Base-by-base conservation (phyloP, 2,888 invertebrate species). In the Dromius quadrimaculatus region DNA sequence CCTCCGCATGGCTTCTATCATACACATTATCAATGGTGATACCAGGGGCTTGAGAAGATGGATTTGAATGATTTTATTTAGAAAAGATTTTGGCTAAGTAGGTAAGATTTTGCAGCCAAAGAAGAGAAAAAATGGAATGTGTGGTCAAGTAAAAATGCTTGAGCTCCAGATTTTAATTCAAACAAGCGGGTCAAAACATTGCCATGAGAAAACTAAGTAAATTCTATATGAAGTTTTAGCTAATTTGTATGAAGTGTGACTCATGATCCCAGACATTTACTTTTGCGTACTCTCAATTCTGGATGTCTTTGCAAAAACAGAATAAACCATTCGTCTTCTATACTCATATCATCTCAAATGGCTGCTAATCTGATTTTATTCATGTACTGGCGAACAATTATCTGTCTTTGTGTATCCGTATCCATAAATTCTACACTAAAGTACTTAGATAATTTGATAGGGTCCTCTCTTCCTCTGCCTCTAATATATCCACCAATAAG, bases 211-310 rank as follows among this genome's bases (percentile, higher is more conserved):
- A 47, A 20, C 47, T 20, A 47, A 17, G 17, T 47, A 47, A 47
- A 15, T 47, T 47, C 17, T 47, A 20, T 47, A 20, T 47, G 19
- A 17, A 47, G 47, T 23, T 66, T 73, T 72, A 6, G 68, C 62
- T 23, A 72, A 36, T 13, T 45, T 45, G 41, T 72, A 73, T 43
- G 34, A 71, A 50, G 62, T 43, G 50, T 72, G 71, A 32, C 34
- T n/a, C 36, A 6, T 28, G 66, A 65, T 15, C 66, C 50, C 47
- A 65, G 66, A 41, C 19, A 17, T 54, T 66, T 36, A 23, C 36
- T 54, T 66, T 66, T 11, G 28, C 54, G 45, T 50, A 66, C 36
- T 17, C 15, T 28, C 64, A 64, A 45, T 45, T 64, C 15, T 28
- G 47, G 64, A 64, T 45, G 64, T 17, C 64, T 43, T 13, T 11